Evolutionary conservation across 2,888 invertebrate species (phyloP).

Genomic region (Omphaloscelis lunosa): DNA sequence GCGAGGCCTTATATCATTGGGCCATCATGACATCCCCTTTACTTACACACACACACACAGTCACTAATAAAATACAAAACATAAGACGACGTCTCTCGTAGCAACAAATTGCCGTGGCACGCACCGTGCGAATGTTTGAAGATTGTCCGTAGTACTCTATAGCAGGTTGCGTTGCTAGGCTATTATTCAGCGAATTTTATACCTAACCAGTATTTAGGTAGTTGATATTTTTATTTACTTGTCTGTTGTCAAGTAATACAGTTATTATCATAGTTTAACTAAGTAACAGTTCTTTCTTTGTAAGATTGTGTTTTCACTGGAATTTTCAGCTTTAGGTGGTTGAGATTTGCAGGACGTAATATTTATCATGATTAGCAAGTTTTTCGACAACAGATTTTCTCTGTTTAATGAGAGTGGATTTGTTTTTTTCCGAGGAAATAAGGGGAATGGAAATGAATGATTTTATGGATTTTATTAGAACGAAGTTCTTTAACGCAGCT

Average conservation of each 20-base stretch:
- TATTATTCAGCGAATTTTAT: conserved; percentile 12
- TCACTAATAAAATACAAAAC: not conserved
- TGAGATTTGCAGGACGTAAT: not conserved
- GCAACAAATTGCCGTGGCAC: conserved; percentile 40
- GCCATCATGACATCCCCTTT: not conserved
- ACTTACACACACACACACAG: not conserved
- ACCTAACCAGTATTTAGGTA: conserved; percentile 6
- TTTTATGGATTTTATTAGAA: not conserved
- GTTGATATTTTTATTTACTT: not conserved
- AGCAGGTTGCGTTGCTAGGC: conserved; percentile 40
- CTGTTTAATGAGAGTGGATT: not conserved
- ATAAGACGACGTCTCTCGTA: conserved; percentile 4
- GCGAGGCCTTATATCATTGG: not conserved
- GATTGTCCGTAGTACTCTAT: conserved; percentile 12
- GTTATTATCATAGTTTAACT: not conserved
- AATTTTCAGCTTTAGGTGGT: not conserved
- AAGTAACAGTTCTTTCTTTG: not conserved
- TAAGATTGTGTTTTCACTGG: not conserved
- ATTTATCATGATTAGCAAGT: not conserved
- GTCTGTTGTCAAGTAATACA: conserved; percentile 2
- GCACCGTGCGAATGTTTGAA: conserved; percentile 30
- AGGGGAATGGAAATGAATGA: not conserved
- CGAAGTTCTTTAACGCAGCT: too few species aligned
- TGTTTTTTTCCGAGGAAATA: not conserved
- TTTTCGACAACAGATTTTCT: not conserved